A percentile compares a stretch with the other conserved stretches of the same genome.
These are phyloP conservation scores for Monochamus saltuarius DNA, from an alignment of 1,140 invertebrate genomes.

Conservation along the genomic window DNA sequence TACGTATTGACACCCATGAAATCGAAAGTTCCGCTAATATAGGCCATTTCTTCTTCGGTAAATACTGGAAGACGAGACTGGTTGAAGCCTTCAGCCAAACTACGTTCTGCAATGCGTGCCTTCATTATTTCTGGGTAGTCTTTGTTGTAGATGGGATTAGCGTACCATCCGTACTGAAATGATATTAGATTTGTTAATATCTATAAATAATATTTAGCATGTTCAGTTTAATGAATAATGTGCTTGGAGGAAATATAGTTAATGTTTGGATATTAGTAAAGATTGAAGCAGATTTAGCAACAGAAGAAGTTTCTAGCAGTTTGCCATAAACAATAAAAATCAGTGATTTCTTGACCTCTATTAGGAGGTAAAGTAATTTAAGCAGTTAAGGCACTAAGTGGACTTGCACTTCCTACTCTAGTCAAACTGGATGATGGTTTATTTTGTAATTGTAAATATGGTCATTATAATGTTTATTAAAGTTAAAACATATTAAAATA, in stretches of 20 bases:
- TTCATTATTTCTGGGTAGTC: constrained; percentile 59
- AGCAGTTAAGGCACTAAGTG: too few relatives aligned
- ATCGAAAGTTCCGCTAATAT: constrained; percentile 46
- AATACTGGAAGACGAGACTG: constrained; percentile 55
- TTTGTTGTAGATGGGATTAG: constrained; percentile 57
- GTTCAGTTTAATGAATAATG: constrained; percentile 26
- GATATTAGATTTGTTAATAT: too few relatives aligned
- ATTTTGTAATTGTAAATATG: too few relatives aligned
- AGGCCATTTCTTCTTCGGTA: constrained; percentile 51
- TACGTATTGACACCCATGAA: constrained; percentile 47
- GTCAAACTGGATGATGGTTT: too few relatives aligned
- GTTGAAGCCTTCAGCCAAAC: constrained; percentile 50
- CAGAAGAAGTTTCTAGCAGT: too few relatives aligned
- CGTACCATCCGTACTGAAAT: constrained; percentile 27
- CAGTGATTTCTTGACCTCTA: too few relatives aligned
- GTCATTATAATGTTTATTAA: too few relatives aligned
- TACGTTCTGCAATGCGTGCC: constrained; percentile 51
- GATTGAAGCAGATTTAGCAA: constrained; percentile 58
- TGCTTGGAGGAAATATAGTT: constrained; percentile 57
- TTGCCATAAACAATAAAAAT: too few relatives aligned
- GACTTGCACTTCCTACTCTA: too few relatives aligned
- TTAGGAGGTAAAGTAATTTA: too few relatives aligned
- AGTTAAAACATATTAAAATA: too few relatives aligned
- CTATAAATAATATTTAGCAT: too few relatives aligned
- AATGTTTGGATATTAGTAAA: constrained; percentile 57